Base-by-base conservation (phyloP, 2,113 vertebrate genomes). In the Narcine bancroftii region DNA sequence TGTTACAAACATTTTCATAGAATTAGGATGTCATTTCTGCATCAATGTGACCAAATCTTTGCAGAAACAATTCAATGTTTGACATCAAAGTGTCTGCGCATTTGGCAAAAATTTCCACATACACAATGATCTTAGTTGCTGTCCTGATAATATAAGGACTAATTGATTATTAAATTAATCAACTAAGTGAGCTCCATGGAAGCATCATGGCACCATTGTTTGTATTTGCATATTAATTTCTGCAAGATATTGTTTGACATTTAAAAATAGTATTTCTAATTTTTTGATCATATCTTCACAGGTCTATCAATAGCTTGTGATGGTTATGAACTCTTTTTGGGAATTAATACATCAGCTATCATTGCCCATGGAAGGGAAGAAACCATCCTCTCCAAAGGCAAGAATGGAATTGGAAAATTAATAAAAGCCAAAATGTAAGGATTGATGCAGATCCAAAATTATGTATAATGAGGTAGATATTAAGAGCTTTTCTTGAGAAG, bases 351-450 rank as follows among this genome's bases (percentile, higher is more conserved):
- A 85, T 56, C 50, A 56, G n/a, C 50, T 53, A 33, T 85, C 11
- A 85, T 33, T 50, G 50, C 26, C 29, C 53, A 53, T 56, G 50
- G 81, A 56, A 11, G 56, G 81, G 50, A 85, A 85, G 81, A 56
- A 85, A 56, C 7, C 50, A 17, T 29, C 15, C 29, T 85, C 50
- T 60, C 81, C 81, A 85, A 56, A 85, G 50, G 29, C 50, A 85
- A n/a, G 50, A 15, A n/a, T 85, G 81, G 81, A 85, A n/a, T 56
- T 85, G 29, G 81, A n/a, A 56, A 85, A 85, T n/a, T n/a, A 26
- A 85, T 56, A n/a, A 17, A 56, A 85, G 50, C 29, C 47, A 83
- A 83, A 56, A 33, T 60, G 29, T 85, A 56, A 56, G 6, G 81
- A 56, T 56, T 33, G 53, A 33, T n/a, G 47, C 47, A 56, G 45